phyloP scores from a whole-genome alignment of 2,113 vertebrate genomes.

The Parotia lawesii region DNA sequence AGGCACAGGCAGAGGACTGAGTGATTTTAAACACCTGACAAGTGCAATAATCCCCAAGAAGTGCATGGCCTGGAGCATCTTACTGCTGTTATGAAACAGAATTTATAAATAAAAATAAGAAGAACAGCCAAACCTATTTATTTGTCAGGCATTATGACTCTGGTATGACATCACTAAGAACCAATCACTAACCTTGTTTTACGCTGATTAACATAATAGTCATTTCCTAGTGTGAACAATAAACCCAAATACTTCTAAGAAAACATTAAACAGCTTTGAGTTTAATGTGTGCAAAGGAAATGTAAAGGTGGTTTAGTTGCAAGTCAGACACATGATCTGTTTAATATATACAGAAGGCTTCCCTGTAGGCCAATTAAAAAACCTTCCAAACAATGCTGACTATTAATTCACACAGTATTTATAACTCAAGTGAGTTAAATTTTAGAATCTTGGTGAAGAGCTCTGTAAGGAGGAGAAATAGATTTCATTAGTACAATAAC shows the following conservation, averaged over 20 bases:
- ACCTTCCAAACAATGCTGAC: constrained; percentile 68
- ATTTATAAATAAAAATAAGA: constrained; percentile 81
- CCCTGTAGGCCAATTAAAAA: constrained; percentile 75
- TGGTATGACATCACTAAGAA: constrained; percentile 55
- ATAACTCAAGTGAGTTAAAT: constrained; percentile 62
- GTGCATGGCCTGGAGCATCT: constrained; percentile 73
- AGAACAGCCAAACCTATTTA: constrained; percentile 68
- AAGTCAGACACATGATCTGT: constrained; percentile 63
- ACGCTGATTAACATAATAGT: not conserved
- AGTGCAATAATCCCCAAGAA: constrained; percentile 75
- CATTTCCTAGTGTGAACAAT: constrained; percentile 48
- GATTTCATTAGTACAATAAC: constrained; percentile 54
- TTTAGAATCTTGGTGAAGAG: constrained; percentile 62
- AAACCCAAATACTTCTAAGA: constrained; percentile 46
- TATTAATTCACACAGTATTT: constrained; percentile 68
- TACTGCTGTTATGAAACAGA: constrained; percentile 77
- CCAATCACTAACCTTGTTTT: constrained; percentile 63
- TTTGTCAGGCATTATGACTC: constrained; percentile 52
- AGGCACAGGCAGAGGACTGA: constrained; percentile 59
- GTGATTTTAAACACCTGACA: constrained; percentile 77
- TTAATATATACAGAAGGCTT: constrained; percentile 73
- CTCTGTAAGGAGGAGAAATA: constrained; percentile 15
- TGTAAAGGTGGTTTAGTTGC: constrained; percentile 62
- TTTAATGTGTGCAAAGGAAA: constrained; percentile 50
- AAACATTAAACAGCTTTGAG: constrained; percentile 57